phyloP scores from a whole-genome alignment of 2,888 invertebrate species.

The Tuta absoluta region DNA sequence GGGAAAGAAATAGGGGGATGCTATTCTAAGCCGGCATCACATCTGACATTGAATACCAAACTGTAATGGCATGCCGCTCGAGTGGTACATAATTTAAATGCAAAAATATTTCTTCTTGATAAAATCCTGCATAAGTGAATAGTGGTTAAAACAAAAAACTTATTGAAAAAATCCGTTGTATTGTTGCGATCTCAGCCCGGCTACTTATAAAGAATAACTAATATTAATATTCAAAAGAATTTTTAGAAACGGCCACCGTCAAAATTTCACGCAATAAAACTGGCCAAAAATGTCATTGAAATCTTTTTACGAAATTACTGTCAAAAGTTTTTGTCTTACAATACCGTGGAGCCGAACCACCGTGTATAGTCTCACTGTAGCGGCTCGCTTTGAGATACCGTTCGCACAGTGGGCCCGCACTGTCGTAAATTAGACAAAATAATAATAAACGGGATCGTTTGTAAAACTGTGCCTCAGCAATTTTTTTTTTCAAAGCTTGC shows the following conservation, averaged over 20 bases:
- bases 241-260: conserved; percentile 66
- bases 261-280: conserved; percentile 69
- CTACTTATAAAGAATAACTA: conserved; percentile 58
- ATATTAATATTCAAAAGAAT: conserved; percentile 53
- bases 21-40: too few species aligned
- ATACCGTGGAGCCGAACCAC: conserved; percentile 38
- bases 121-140: neutral
- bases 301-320: conserved; percentile 64
- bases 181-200: conserved; percentile 51
- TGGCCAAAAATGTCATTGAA: conserved; percentile 56
- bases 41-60: too few species aligned
- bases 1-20: too few species aligned
- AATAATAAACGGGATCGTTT: conserved; percentile 71
- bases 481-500: conserved; percentile 50
- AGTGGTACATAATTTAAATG: neutral
- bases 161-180: conserved; percentile 31
- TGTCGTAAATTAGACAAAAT: conserved; percentile 67
- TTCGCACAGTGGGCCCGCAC: conserved; percentile 65
- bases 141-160: neutral
- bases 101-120: neutral
- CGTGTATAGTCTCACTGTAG: conserved; percentile 44
- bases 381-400: conserved; percentile 58
- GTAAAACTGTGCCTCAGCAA: conserved; percentile 62
- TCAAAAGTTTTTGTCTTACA: conserved; percentile 47
- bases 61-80: neutral